Conservation (phyloP, 1,140 invertebrate genomes). For the Bombyx mandarina region DNA sequence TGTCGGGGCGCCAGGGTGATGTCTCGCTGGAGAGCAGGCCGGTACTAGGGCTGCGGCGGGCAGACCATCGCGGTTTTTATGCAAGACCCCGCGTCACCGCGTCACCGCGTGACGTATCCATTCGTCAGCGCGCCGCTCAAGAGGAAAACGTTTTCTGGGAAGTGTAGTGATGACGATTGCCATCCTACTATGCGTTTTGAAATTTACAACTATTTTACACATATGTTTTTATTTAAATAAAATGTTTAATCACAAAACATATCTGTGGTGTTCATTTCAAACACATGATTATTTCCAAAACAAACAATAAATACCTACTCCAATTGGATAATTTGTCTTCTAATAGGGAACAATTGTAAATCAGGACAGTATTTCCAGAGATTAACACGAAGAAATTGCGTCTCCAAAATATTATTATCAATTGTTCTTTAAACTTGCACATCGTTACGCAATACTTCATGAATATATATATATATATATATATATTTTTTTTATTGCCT, state of each 20-base stretch:
- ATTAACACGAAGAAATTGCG: too few species aligned
- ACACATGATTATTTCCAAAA: too few species aligned
- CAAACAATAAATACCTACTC: too few species aligned
- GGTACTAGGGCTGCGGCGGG: constrained; percentile 39
- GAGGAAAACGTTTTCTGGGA: constrained; percentile 67
- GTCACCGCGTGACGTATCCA: constrained; percentile 35
- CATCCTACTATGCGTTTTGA: constrained; percentile 2
- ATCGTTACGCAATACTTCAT: too few species aligned
- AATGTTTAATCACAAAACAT: neutral
- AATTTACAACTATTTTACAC: neutral
- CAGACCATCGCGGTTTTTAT: constrained; percentile 39
- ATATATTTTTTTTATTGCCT: too few species aligned
- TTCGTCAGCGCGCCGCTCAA: constrained; percentile 35
- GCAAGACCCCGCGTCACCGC: constrained; percentile 33
- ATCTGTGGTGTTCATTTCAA: neutral
- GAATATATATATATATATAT: too few species aligned
- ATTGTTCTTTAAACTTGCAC: too few species aligned
- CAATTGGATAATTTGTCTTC: too few species aligned
- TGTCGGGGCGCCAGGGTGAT: constrained; percentile 46
- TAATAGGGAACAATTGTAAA: too few species aligned
- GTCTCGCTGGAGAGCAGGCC: constrained; percentile 5
- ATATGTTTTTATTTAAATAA: neutral
- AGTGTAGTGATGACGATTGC: constrained; percentile 24
- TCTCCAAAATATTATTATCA: too few species aligned
- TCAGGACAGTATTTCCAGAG: too few species aligned